phyloP scores from a whole-genome alignment of 2,888 invertebrate species.

The Agrilus biguttatus region DNA sequence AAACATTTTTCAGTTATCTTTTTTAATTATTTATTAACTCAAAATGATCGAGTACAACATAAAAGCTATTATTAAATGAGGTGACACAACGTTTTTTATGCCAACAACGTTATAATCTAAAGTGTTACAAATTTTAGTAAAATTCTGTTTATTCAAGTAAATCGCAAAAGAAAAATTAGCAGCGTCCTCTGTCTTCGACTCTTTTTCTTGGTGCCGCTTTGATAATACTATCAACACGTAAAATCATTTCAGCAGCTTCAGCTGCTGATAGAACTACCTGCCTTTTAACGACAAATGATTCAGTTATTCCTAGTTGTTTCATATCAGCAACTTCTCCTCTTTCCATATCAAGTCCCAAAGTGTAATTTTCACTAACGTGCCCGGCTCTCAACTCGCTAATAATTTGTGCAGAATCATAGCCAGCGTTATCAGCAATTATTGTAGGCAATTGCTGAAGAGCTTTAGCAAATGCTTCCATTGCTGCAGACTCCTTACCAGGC shows the following conservation, averaged over 20 bases:
- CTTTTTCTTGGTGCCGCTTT: conserved; percentile 81
- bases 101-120: too few species aligned
- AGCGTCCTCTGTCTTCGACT: conserved; percentile 71
- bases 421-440: conserved; percentile 96
- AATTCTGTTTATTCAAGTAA: not conserved
- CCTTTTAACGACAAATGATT: conserved; percentile 92
- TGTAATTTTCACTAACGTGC: conserved; percentile 61
- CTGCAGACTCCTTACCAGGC: conserved; percentile 93
- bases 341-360: conserved; percentile 82
- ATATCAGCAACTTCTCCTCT: conserved; percentile 80
- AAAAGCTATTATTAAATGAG: too few species aligned
- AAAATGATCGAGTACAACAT: too few species aligned
- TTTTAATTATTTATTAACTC: too few species aligned
- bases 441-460: conserved; percentile 85
- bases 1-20: too few species aligned
- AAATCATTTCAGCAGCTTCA: conserved; percentile 98
- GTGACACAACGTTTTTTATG: too few species aligned
- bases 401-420: conserved; percentile 92
- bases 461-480: conserved; percentile 87
- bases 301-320: conserved; percentile 81
- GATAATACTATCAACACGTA: conserved; percentile 95
- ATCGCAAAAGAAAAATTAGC: conserved; percentile 36
- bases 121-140: not conserved
- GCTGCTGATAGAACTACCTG: conserved; percentile 89
- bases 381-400: conserved; percentile 82